Conservation (phyloP, 2,113 vertebrate species). For the Sprattus sprattus region DNA sequence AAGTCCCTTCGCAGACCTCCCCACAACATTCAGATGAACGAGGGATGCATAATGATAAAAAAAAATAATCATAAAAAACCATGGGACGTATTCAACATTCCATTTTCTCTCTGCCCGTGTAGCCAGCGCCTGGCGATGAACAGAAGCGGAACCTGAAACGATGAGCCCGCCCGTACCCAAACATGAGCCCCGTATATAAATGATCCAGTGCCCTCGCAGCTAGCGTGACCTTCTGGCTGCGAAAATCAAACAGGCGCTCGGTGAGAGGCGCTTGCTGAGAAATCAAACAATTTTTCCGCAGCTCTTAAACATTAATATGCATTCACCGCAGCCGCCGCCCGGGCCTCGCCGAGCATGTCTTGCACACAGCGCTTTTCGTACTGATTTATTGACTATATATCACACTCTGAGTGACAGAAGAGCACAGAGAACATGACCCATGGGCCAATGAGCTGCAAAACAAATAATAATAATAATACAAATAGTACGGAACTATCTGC, state of each 20-base stretch:
- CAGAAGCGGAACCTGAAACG: constrained; percentile 31
- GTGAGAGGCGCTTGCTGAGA: constrained; percentile 48
- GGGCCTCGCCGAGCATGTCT: constrained; percentile 62
- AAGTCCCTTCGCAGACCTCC: background rate
- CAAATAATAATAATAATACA: constrained; percentile 49
- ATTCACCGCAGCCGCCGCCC: constrained; percentile 57
- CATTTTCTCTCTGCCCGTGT: background rate
- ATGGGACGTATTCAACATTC: background rate
- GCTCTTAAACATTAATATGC: constrained; percentile 67
- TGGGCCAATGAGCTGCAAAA: constrained; percentile 68
- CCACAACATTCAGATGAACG: background rate
- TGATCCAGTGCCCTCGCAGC: constrained; percentile 38
- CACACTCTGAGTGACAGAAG: constrained; percentile 68
- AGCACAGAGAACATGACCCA: constrained; percentile 63
- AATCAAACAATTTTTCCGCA: constrained; percentile 62
- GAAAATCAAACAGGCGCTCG: constrained; percentile 60
- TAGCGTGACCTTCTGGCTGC: constrained; percentile 60
- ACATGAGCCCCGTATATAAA: constrained; percentile 53
- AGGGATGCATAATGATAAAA: constrained; percentile 9
- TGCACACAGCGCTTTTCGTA: constrained; percentile 58
- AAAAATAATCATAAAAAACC: background rate
- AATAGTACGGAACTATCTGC: constrained; percentile 63
- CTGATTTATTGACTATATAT: constrained; percentile 75
- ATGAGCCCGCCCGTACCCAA: constrained; percentile 10
- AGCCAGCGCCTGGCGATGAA: background rate